These are phyloP conservation scores for Zonotrichia leucophrys DNA, from an alignment of 2,113 vertebrate species.

Conservation along the genomic window DNA sequence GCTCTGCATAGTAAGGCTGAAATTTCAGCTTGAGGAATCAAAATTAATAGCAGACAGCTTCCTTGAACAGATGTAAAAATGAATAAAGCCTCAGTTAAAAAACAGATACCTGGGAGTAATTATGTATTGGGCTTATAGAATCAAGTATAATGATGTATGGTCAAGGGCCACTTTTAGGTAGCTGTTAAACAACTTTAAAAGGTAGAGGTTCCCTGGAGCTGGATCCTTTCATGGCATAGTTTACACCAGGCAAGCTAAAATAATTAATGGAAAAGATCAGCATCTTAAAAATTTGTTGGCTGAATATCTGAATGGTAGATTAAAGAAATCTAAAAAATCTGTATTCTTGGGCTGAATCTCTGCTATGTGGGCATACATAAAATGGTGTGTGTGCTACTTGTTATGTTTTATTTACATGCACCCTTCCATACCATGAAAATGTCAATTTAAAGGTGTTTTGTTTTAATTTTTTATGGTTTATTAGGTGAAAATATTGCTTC, in stretches of 20 bases:
- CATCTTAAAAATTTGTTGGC: not conserved
- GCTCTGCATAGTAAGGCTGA: not conserved
- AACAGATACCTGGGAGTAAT: not conserved
- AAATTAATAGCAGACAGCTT: not conserved
- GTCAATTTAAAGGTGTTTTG: not conserved
- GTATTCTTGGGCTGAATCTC: not conserved
- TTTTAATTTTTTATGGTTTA: not conserved
- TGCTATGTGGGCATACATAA: not conserved
- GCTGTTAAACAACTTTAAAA: not conserved
- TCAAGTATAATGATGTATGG: not conserved
- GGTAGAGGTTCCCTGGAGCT: not conserved
- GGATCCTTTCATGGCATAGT: not conserved
- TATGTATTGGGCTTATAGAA: not conserved
- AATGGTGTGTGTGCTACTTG: not conserved
- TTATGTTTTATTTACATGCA: not conserved
- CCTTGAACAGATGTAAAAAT: not conserved
- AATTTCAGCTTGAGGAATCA: not conserved
- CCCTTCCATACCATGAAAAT: not conserved
- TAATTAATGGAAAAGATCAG: not conserved
- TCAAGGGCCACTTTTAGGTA: not conserved
- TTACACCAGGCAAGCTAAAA: not conserved
- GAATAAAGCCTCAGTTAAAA: not conserved
- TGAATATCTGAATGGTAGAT: not conserved
- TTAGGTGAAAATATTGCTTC: not conserved
- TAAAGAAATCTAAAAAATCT: not conserved